A percentile compares a stretch with the other conserved stretches of the same genome.
Conservation (phyloP, 2,797 vertebrate species). For the Cirrhinus molitorella region DNA sequence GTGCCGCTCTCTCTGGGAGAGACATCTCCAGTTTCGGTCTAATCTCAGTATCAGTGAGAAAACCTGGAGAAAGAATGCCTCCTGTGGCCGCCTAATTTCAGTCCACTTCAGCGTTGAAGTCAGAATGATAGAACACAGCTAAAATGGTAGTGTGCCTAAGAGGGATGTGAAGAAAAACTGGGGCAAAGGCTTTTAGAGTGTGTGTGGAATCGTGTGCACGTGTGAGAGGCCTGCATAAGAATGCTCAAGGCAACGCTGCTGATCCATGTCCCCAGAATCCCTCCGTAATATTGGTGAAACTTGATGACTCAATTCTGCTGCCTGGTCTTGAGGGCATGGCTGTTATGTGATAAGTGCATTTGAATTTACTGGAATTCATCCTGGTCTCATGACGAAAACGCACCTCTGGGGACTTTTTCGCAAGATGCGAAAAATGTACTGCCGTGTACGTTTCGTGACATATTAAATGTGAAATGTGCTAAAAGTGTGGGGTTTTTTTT, state of each 20-base stretch:
- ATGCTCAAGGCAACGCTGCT: conserved; percentile 14
- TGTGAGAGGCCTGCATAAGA: conserved; percentile 13
- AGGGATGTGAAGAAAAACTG: conserved; percentile 47
- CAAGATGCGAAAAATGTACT: too few relatives aligned
- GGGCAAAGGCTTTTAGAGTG: conserved; percentile 52
- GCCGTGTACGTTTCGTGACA: too few relatives aligned
- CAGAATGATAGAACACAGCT: conserved; percentile 46
- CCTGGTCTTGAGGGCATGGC: conserved; percentile 17
- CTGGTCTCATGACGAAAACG: too few relatives aligned
- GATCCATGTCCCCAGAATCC: conserved; percentile 17
- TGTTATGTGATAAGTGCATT: not conserved
- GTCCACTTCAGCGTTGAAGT: conserved; percentile 33
- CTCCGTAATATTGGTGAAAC: not conserved
- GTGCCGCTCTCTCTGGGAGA: conserved; percentile 10
- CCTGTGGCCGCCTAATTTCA: conserved; percentile 15
- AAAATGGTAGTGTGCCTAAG: conserved; percentile 48
- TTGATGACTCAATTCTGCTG: conserved; percentile 37
- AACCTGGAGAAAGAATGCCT: not conserved
- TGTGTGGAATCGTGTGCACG: conserved; percentile 9
- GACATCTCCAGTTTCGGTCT: conserved; percentile 10
- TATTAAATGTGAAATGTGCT: too few relatives aligned
- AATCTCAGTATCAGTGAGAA: conserved; percentile 41
- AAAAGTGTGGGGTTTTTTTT: too few relatives aligned
- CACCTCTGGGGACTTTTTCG: too few relatives aligned
- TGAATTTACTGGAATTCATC: not conserved